Percentiles rank a stretch among this genome's conserved stretches.
Evolutionary conservation across 2,888 invertebrate genomes (phyloP).

Genomic region (Meganola albula): DNA sequence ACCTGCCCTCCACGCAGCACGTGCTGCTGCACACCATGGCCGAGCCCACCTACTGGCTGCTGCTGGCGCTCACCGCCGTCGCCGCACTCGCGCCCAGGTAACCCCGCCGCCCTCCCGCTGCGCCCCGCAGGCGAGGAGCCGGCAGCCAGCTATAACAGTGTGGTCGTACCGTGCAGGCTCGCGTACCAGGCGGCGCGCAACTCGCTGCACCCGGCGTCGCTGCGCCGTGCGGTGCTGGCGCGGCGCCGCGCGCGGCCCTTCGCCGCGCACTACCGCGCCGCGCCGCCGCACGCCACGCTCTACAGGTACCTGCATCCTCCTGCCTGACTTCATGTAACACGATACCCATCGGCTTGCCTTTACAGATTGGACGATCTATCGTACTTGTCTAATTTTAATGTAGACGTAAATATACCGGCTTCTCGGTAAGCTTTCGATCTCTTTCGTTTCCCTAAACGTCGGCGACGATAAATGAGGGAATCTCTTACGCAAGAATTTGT

Average conservation of each 20-base stretch:
- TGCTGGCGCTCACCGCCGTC: conserved; percentile 85
- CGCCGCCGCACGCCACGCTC: conserved; percentile 43
- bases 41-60: conserved; percentile 88
- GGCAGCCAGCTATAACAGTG: too few species aligned
- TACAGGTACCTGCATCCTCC: conserved; percentile 39
- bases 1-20: conserved; percentile 91
- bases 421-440: too few species aligned
- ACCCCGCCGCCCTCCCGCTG: too few species aligned
- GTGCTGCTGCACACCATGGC: conserved; percentile 87
- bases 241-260: conserved; percentile 73
- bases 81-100: conserved; percentile 91
- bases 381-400: too few species aligned
- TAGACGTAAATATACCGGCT: too few species aligned
- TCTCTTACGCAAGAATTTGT: too few species aligned
- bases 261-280: conserved; percentile 53
- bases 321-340: too few species aligned
- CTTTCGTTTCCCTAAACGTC: too few species aligned
- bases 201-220: conserved; percentile 84
- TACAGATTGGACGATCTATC: too few species aligned
- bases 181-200: conserved; percentile 82
- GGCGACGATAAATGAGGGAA: too few species aligned
- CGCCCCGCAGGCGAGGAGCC: too few species aligned
- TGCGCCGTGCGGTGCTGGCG: conserved; percentile 82
- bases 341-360: too few species aligned
- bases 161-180: conserved; percentile 79